Conservation (phyloP, 92 coral and sea anemone species). For the Scolanthus callimorphus region DNA sequence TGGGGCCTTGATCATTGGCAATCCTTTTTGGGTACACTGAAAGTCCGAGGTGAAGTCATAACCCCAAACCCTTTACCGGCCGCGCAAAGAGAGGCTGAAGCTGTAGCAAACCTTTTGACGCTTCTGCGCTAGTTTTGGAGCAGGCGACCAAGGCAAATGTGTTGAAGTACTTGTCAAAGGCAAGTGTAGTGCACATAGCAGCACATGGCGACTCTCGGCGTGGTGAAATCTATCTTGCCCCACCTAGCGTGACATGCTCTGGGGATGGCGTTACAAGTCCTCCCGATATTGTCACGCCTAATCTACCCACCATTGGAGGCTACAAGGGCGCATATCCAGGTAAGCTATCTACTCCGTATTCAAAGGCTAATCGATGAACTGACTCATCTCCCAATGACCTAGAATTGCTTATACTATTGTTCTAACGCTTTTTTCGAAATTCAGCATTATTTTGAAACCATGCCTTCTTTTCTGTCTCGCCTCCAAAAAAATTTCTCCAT, state of each 20-base stretch:
- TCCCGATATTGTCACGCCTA: too few relatives aligned
- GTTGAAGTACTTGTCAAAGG: slow-evolving; percentile 11
- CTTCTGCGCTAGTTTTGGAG: slow-evolving; percentile 7
- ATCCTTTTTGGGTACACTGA: slow-evolving; percentile 8
- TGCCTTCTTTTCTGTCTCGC: too few relatives aligned
- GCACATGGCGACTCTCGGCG: slow-evolving; percentile 42
- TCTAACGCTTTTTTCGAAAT: too few relatives aligned
- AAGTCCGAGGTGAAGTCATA: slow-evolving; percentile 3
- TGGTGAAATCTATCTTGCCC: slow-evolving; percentile 53
- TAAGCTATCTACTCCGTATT: too few relatives aligned
- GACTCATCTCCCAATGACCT: too few relatives aligned
- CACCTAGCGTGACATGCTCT: slow-evolving; percentile 1
- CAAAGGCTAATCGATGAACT: too few relatives aligned
- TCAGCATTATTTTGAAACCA: too few relatives aligned
- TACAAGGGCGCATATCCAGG: too few relatives aligned
- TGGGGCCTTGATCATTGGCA: slow-evolving; percentile 21
- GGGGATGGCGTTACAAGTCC: too few relatives aligned
- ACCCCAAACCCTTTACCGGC: slow-evolving; percentile 3
- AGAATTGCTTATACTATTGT: too few relatives aligned
- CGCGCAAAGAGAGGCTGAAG: slow-evolving; percentile 24
- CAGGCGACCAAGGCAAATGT: slow-evolving; percentile 22
- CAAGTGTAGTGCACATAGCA: slow-evolving; percentile 35
- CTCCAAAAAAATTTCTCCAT: too few relatives aligned
- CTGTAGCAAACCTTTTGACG: slow-evolving; percentile 17
- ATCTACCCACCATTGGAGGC: too few relatives aligned